A percentile compares a stretch with the other conserved stretches of the same genome.
Evolutionary conservation across 2,888 invertebrate genomes (phyloP).

Genomic region (Acronicta psi): DNA sequence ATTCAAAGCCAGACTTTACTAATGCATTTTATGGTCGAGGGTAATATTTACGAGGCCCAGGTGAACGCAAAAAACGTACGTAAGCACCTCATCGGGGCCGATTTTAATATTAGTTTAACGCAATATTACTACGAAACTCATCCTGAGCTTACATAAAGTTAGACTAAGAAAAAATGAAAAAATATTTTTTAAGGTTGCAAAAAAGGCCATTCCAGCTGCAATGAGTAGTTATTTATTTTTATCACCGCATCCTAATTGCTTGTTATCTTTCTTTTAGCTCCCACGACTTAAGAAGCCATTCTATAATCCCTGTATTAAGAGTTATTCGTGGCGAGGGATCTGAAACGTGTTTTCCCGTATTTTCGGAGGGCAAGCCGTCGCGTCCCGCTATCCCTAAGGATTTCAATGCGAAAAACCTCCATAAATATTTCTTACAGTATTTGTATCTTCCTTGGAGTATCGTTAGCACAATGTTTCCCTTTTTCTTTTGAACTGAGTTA

Average conservation of each 20-base stretch:
- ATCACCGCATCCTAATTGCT: slow-evolving; percentile 77
- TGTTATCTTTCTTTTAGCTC: slow-evolving; percentile 86
- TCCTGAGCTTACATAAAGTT: slow-evolving; percentile 40
- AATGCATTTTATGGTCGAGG: slow-evolving; percentile 84
- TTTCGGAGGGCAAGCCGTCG: slow-evolving; percentile 78
- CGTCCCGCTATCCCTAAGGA: slow-evolving; percentile 79
- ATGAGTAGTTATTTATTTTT: slow-evolving; percentile 67
- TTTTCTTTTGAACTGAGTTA: slow-evolving; percentile 72
- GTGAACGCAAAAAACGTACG: slow-evolving; percentile 76
- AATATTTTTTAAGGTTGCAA: slow-evolving; percentile 43
- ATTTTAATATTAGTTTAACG: slow-evolving; percentile 69
- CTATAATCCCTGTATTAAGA: slow-evolving; percentile 87
- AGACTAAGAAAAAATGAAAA: slow-evolving; percentile 39
- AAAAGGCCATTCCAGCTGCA: slow-evolving; percentile 48
- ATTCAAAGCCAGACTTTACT: slow-evolving; percentile 83
- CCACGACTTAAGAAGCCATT: slow-evolving; percentile 84
- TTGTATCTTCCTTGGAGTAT: slow-evolving; percentile 88
- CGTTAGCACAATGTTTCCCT: slow-evolving; percentile 84
- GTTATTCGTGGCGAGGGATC: slow-evolving; percentile 86
- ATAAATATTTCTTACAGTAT: slow-evolving; percentile 89
- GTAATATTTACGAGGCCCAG: slow-evolving; percentile 84
- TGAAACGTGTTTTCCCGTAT: slow-evolving; percentile 84
- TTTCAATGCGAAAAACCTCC: slow-evolving; percentile 87
- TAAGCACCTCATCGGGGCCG: slow-evolving; percentile 74
- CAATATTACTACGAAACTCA: slow-evolving; percentile 46